A percentile compares a stretch with the other conserved stretches of the same genome.
Evolutionary conservation across 2,113 vertebrate genomes (phyloP).

Genomic region (Coracopsis vasa): DNA sequence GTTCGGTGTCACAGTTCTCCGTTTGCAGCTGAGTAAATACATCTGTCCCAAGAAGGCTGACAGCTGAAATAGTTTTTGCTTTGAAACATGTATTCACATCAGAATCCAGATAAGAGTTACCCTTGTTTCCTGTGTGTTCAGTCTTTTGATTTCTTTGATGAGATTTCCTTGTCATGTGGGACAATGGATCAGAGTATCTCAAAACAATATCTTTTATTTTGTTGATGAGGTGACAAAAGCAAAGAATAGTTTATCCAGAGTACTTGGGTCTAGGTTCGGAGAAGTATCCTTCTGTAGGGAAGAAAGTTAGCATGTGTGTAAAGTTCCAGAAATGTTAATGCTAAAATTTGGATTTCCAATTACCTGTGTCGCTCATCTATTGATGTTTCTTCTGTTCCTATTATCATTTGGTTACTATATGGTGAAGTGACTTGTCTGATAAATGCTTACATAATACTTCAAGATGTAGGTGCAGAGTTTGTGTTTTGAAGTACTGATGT

Average conservation of each 20-base stretch:
- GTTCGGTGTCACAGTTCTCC: not conserved
- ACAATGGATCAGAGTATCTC: not conserved
- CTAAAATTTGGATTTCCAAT: not conserved
- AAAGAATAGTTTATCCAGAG: not conserved
- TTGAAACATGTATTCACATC: slow-evolving; percentile 6
- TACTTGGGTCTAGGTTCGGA: not conserved
- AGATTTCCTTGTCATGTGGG: not conserved
- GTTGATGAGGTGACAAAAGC: not conserved
- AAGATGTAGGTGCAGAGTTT: not conserved
- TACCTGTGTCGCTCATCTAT: fast-evolving
- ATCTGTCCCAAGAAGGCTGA: slow-evolving; percentile 2
- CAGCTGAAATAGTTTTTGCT: slow-evolving; percentile 28
- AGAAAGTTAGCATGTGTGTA: not conserved
- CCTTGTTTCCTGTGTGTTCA: not conserved
- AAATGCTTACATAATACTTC: not conserved
- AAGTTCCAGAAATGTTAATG: not conserved
- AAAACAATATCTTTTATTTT: not conserved
- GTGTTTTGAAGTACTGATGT: not conserved
- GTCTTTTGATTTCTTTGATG: not conserved
- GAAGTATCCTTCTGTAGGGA: not conserved
- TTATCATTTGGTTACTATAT: not conserved
- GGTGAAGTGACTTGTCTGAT: not conserved
- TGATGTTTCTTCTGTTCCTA: not conserved
- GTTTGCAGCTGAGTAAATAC: slow-evolving; percentile 62
- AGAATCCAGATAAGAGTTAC: not conserved